A percentile compares a stretch with the other conserved stretches of the same genome.
phyloP scores from a whole-genome alignment of 2,888 invertebrate genomes.

The Scotopteryx bipunctaria region DNA sequence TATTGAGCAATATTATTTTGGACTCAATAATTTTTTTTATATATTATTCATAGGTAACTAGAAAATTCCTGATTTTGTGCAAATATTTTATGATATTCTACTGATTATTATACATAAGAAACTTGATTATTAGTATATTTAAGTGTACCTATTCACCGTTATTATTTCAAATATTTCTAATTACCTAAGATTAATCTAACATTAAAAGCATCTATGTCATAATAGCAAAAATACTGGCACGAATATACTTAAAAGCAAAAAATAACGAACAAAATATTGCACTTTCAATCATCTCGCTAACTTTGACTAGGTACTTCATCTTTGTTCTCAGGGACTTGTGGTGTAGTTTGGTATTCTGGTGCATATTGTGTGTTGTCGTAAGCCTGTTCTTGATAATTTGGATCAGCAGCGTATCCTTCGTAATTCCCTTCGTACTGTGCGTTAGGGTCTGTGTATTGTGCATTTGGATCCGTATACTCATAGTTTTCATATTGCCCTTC shows the following conservation, averaged over 20 bases:
- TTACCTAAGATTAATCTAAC: slow-evolving; percentile 45
- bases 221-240: slow-evolving; percentile 40
- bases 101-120: neutral
- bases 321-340: slow-evolving; percentile 46
- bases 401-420: slow-evolving; percentile 58
- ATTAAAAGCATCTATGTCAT: slow-evolving; percentile 49
- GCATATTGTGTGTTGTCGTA: slow-evolving; percentile 60
- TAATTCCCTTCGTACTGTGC: slow-evolving; percentile 59
- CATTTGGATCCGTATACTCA: slow-evolving; percentile 52
- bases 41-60: slow-evolving; percentile 25
- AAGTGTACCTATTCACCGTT: slow-evolving; percentile 3
- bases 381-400: slow-evolving; percentile 57
- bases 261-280: slow-evolving; percentile 63
- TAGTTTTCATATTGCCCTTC: slow-evolving; percentile 65
- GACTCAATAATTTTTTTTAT: slow-evolving; percentile 25
- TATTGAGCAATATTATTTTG: slow-evolving; percentile 33
- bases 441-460: slow-evolving; percentile 58
- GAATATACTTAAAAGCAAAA: slow-evolving; percentile 41
- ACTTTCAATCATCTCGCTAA: slow-evolving; percentile 62
- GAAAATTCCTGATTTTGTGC: slow-evolving; percentile 18
- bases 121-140: neutral
- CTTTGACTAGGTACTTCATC: slow-evolving; percentile 62
- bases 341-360: slow-evolving; percentile 46
- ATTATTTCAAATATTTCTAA: slow-evolving; percentile 22
- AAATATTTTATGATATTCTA: neutral